Conservation (phyloP, 2,888 invertebrate genomes). For the Steinernema hermaphroditum region DNA sequence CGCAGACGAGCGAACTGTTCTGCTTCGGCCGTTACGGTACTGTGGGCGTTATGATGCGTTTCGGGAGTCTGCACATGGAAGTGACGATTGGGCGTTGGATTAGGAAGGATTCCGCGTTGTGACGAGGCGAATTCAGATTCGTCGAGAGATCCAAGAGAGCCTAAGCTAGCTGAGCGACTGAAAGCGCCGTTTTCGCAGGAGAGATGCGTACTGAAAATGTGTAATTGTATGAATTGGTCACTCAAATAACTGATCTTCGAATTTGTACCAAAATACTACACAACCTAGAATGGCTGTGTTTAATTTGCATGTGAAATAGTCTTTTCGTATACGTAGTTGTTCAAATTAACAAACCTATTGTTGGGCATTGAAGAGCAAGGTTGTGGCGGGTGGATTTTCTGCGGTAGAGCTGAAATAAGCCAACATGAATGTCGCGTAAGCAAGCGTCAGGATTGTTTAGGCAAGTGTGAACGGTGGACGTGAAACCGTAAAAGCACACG, state of each 20-base stretch:
- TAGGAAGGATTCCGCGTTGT: conserved; percentile 7
- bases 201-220: neutral
- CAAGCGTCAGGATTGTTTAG: neutral
- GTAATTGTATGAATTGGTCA: neutral
- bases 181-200: conserved; percentile 15
- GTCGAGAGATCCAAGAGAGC: conserved; percentile 18
- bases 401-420: neutral
- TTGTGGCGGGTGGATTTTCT: neutral
- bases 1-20: neutral
- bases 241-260: neutral
- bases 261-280: too few species aligned
- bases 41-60: neutral
- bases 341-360: neutral
- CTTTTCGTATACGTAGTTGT: too few species aligned
- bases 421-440: neutral
- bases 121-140: conserved; percentile 18
- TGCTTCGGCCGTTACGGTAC: too few species aligned
- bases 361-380: neutral
- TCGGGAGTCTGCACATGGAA: neutral
- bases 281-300: too few species aligned
- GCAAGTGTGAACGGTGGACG: neutral
- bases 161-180: conserved; percentile 1
- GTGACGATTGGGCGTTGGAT: neutral
- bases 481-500: neutral
- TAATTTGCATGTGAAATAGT: too few species aligned